Evolutionary conservation across 2,113 vertebrate species (phyloP), one percentile per base, ranked within the genome.

Genomic region (Polyodon spathula): DNA sequence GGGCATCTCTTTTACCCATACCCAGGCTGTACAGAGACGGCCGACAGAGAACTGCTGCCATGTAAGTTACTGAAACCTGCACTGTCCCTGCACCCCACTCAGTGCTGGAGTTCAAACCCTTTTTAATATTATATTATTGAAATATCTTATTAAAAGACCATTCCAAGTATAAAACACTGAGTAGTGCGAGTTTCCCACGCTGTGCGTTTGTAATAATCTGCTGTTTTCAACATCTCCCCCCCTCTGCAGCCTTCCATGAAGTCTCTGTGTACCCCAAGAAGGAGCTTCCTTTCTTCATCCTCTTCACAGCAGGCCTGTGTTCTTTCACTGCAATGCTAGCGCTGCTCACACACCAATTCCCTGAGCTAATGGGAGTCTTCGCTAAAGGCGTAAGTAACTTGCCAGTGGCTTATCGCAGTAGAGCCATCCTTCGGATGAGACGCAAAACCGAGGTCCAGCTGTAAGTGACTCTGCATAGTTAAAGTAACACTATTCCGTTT

Each of bases 211-310:
- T n/a, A 27, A 27, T 27, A 27, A 27, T 27, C 14, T 46, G 2
- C 5, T n/a, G n/a, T 46, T 46, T 46, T 46, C 14, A 46, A 46
- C 44, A 2, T 46, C 8, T 42, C 56, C 37, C 37, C 40, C 9
- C 6, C 42, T 9, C 6, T 52, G 2, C 78, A 99, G 96, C 91
- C 0, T 99, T 99, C 84, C 95, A 98, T 0, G 95, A 97, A 76
- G 94, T 99, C 76, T 99, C 95, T 6, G 93, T 99, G 61, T 99
- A 99, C 75, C 96, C 96, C 6, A 97, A 99, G 86, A 98, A 97
- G 80, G 95, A 99, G 61, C 89, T 99, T 67, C 96, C 96, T 54
- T 99, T 99, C 79, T 99, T 99, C 86, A 97, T 99, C 78, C 92
- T 97, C 72, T 99, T 99, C 88, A 98, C 96, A 78, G 96, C 96